Conservation (phyloP, 1,140 invertebrate genomes). For the Hesperophylax magnus region DNA sequence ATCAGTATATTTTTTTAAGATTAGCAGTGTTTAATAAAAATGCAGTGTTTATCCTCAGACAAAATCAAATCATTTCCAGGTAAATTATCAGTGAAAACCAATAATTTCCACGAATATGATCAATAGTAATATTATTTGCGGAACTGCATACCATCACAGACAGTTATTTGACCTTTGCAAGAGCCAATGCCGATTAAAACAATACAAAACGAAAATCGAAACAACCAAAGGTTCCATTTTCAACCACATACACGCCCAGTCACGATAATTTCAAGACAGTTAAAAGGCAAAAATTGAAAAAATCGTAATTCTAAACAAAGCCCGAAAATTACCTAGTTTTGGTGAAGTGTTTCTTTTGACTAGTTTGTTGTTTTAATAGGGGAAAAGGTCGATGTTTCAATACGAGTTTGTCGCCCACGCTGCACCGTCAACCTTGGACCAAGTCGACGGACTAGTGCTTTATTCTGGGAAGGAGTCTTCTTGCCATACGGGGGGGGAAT, state of each 20-base stretch:
- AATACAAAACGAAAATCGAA: constrained; percentile 32
- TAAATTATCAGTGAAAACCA: too few species aligned
- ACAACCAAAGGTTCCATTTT: constrained; percentile 11
- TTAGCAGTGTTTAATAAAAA: too few species aligned
- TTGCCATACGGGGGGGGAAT: not conserved
- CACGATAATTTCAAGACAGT: constrained; percentile 4
- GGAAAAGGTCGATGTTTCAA: not conserved
- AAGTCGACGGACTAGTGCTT: constrained; percentile 42
- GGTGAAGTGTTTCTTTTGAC: not conserved
- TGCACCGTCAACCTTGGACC: constrained; percentile 42
- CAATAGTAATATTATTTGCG: not conserved
- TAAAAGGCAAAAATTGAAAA: not conserved
- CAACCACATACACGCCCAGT: not conserved
- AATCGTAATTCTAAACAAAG: too few species aligned
- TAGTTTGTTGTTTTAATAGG: not conserved
- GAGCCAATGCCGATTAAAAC: constrained; percentile 27
- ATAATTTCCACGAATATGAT: too few species aligned
- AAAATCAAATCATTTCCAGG: too few species aligned
- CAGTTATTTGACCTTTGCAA: constrained; percentile 26
- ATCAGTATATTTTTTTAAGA: too few species aligned
- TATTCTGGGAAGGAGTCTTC: constrained; percentile 1
- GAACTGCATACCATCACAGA: not conserved
- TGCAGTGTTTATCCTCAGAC: too few species aligned
- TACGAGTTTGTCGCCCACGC: constrained; percentile 27
- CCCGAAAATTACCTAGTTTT: too few species aligned